phyloP scores from a whole-genome alignment of 1,140 invertebrate species.

The Drosophila funebris region DNA sequence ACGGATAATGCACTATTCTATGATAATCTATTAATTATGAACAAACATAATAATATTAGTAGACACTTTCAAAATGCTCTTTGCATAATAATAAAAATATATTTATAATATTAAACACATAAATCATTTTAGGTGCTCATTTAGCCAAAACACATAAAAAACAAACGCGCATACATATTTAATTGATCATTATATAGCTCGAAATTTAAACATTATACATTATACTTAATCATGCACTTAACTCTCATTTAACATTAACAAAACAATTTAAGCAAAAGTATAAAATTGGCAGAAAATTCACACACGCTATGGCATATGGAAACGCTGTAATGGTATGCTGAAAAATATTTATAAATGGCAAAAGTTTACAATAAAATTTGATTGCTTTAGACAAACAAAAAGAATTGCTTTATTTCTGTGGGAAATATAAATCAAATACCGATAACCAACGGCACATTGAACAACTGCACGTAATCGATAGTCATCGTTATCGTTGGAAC shows the following conservation, averaged over 20 bases:
- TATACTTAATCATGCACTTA: constrained; percentile 44
- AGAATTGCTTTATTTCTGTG: constrained; percentile 16
- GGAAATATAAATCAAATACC: background rate
- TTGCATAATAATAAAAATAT: constrained; percentile 62
- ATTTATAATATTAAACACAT: constrained; percentile 38
- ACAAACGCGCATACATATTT: constrained; percentile 47
- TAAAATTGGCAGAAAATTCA: constrained; percentile 34
- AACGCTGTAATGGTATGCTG: constrained; percentile 56
- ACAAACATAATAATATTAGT: constrained; percentile 49
- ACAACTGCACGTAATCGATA: background rate
- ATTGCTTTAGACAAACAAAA: constrained; percentile 67
- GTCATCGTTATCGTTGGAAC: background rate
- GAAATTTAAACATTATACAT: constrained; percentile 42
- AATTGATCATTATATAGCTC: constrained; percentile 40
- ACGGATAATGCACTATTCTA: constrained; percentile 39
- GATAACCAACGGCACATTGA: background rate
- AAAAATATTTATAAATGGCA: constrained; percentile 61
- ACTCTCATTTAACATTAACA: constrained; percentile 38
- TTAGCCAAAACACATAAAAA: constrained; percentile 39
- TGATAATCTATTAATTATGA: constrained; percentile 36
- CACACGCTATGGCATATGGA: constrained; percentile 38
- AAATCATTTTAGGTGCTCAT: constrained; percentile 60
- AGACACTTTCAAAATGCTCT: constrained; percentile 55
- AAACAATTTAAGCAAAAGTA: constrained; percentile 4
- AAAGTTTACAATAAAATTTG: constrained; percentile 73